Evolutionary conservation across 2,797 vertebrate genomes (phyloP), one percentile per base, ranked within the genome.

Genomic region (Sparus aurata): DNA sequence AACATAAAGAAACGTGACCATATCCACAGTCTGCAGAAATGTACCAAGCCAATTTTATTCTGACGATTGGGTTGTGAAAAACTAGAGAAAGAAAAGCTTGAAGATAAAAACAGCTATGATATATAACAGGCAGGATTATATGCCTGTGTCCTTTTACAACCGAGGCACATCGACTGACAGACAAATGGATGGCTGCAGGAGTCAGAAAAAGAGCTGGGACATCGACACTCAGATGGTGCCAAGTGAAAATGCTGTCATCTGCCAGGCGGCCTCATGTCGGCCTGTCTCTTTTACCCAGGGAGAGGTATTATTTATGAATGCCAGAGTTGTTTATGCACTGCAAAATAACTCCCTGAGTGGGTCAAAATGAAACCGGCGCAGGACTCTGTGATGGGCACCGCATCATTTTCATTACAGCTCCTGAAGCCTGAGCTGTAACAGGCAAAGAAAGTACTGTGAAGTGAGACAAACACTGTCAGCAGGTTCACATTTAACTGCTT

Each of bases 231-330:
- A 53, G 13, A 30, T 30, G 8, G 17, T 63, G 34, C 75, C 65
- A 81, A 63, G 34, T 59, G 54, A 79, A 75, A 79, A 84, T 25
- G 55, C 11, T 20, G 3, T 16, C 73, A 62, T 79, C 52, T 78
- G 77, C 68, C 79, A 79, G 77, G 57, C 38, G 27, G 75, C 59
- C n/a, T 75, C 45, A 34, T 69, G 68, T 69, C 73, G 73, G 22
- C 69, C 50, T 74, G 61, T 75, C 68, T 74, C 66, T 46, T 73
- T 79, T 64, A 83, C 71, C 41, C 50, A 60, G 41, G 30, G 61
- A 75, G 52, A 82, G 54, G 58, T 83, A 77, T 77, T 76, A 85
- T 84, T 87, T 85, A 79, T 81, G 81, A 85, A 74, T 67, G 64
- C 63, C 69, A 64, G 58, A 76, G 74, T 78, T 79, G 86, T 89